A percentile compares a stretch with the other conserved stretches of the same genome.
phyloP scores from a whole-genome alignment of 2,888 invertebrate genomes.

The Lasius platythorax region DNA sequence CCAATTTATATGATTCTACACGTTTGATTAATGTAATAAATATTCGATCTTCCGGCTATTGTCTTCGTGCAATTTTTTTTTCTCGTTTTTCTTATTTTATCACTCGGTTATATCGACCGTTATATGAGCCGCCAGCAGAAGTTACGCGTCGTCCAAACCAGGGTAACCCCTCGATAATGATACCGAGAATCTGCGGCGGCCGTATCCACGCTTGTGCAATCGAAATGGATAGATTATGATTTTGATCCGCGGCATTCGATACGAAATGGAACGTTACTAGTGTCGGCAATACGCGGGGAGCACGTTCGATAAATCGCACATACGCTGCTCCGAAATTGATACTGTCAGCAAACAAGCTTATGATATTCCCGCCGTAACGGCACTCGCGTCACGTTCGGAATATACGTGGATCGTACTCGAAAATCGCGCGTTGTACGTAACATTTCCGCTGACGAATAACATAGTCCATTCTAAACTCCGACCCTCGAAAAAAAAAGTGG shows the following conservation, averaged over 20 bases:
- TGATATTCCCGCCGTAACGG: conserved; percentile 68
- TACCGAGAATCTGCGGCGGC: conserved; percentile 20
- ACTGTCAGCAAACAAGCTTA: conserved; percentile 82
- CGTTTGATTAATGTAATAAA: neutral
- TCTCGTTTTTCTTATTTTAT: neutral
- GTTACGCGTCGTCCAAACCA: conserved; percentile 7
- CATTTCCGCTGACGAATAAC: conserved; percentile 43
- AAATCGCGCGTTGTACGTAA: conserved; percentile 60
- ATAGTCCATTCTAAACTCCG: conserved; percentile 48
- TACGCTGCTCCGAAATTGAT: conserved; percentile 81
- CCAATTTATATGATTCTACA: neutral
- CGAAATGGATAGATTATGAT: conserved; percentile 55
- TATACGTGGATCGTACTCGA: conserved; percentile 65
- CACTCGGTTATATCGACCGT: neutral
- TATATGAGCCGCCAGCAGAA: neutral
- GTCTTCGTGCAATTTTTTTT: neutral
- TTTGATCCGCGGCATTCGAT: conserved; percentile 57
- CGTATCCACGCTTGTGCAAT: conserved; percentile 28
- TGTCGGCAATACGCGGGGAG: conserved; percentile 67
- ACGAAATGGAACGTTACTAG: conserved; percentile 68
- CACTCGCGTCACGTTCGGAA: conserved; percentile 71
- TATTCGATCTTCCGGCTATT: conserved; percentile 14
- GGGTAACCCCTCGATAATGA: conserved; percentile 19
- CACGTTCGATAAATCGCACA: conserved; percentile 79
- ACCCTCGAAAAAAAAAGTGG: conserved; percentile 22